Conservation (phyloP, 2,888 invertebrate species). For the Chloroclystis v-ata region DNA sequence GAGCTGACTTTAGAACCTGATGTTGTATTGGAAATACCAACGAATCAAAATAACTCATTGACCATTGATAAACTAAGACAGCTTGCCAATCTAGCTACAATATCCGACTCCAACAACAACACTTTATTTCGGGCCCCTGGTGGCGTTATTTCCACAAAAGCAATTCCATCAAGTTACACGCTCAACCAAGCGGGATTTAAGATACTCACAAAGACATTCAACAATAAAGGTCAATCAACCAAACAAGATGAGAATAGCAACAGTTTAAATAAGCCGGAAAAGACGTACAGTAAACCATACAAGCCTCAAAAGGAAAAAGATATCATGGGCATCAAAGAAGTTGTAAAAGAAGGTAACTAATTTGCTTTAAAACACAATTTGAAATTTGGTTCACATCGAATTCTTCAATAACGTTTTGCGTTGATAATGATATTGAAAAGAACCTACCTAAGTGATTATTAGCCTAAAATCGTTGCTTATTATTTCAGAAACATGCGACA, state of each 20-base stretch:
- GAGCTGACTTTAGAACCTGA: slow-evolving; percentile 68
- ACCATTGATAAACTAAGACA: slow-evolving; percentile 73
- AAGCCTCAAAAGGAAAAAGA: slow-evolving; percentile 53
- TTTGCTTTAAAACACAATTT: not conserved
- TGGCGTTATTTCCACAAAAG: slow-evolving; percentile 78
- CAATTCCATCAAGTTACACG: slow-evolving; percentile 78
- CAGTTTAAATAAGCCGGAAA: slow-evolving; percentile 58
- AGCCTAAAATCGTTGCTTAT: not conserved
- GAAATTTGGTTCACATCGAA: not conserved
- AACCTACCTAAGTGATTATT: not conserved
- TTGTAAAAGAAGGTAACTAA: slow-evolving; percentile 42
- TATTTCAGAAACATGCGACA: slow-evolving; percentile 61
- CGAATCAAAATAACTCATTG: slow-evolving; percentile 58
- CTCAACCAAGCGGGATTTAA: slow-evolving; percentile 82
- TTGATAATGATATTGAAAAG: too few species aligned
- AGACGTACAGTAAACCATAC: slow-evolving; percentile 50
- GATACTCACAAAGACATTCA: slow-evolving; percentile 80
- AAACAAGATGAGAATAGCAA: slow-evolving; percentile 63
- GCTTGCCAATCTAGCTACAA: slow-evolving; percentile 76
- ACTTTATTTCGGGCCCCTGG: slow-evolving; percentile 70
- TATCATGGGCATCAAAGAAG: slow-evolving; percentile 33
- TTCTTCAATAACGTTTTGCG: too few species aligned
- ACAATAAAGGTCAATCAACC: slow-evolving; percentile 74
- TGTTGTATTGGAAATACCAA: slow-evolving; percentile 66
- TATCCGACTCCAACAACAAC: slow-evolving; percentile 72